Base-by-base conservation (phyloP, 2,888 invertebrate species). In the Rotaria socialis region DNA sequence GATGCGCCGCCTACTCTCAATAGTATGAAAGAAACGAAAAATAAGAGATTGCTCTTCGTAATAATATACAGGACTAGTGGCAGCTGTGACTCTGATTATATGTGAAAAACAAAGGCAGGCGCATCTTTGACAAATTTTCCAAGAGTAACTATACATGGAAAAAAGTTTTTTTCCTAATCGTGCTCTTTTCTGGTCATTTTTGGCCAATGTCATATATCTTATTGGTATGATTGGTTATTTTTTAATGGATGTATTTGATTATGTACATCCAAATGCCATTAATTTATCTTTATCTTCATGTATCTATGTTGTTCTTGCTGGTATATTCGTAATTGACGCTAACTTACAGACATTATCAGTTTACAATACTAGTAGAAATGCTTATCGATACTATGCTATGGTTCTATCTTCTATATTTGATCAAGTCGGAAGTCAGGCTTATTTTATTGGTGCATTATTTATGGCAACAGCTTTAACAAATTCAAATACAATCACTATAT, bases 361-460 rank as follows among this genome's bases (percentile, higher is more conserved):
- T 14, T 67, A 35, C 8, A 3, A 67, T 67, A 35, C 4, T 14
- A 16, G 35, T 7, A 67, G 67, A 14, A 67, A 14, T 41, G 35
- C 67, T 41, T 19, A 41, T 35, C 67, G 67, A 67, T 67, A 67
- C 14, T 19, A 19, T 35, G 27, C 14, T 35, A 67, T 67, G 67
- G 7, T 67, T 41, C 11, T 14, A 0, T 67, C 67, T 27, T 67
- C 35, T 67, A 19, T 41, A 27, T 67, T 35, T 67, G 67, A 67
- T 67, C 35, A 67, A 7, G 11, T 67, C 0, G 27, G 35, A 19
- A 67, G 67, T 19, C 3, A 41, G 35, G 19, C 6, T 35, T 67
- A 67, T 67, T 67, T 67, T 67, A 5, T 67, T 67, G 67, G 67
- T 67, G 67, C 67, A 19, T 41, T 67, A 67, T 67, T 67, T 14